Evolutionary conservation across 2,797 vertebrate genomes (phyloP).

Genomic region (Acanthurus leucopareius): DNA sequence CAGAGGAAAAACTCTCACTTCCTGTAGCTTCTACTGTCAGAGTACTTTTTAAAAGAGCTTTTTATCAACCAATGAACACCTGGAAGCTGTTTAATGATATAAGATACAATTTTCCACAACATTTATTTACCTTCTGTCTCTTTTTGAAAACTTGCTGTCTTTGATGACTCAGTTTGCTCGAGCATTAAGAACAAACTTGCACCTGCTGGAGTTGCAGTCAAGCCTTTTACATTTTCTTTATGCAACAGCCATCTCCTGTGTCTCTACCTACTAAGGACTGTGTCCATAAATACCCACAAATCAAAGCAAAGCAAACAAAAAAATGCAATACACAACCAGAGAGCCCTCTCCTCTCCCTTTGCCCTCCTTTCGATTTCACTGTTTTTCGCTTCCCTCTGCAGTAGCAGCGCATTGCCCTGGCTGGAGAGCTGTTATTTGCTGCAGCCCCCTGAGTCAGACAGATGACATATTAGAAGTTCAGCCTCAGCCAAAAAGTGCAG

Average conservation of each 20-base stretch:
- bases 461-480: conserved; percentile 66
- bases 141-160: background rate
- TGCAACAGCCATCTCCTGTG: background rate
- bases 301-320: background rate
- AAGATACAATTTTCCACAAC: background rate
- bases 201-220: background rate
- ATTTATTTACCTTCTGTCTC: background rate
- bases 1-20: conserved; percentile 19
- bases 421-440: conserved; percentile 58
- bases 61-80: conserved; percentile 6
- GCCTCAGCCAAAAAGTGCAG: conserved; percentile 47
- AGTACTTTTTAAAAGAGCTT: conserved; percentile 21
- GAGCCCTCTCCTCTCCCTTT: conserved; percentile 22
- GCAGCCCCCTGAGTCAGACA: conserved; percentile 62
- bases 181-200: background rate
- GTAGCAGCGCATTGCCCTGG: conserved; percentile 43
- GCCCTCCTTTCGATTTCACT: conserved; percentile 18
- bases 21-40: background rate
- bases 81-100: conserved; percentile 4
- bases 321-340: conserved; percentile 20
- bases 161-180: background rate
- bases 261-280: background rate
- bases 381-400: conserved; percentile 30
- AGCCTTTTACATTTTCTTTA: background rate
- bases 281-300: conserved; percentile 11